A percentile compares a stretch with the other conserved stretches of the same genome.
Evolutionary conservation across 2,113 vertebrate species (phyloP).

Genomic region (Catharus fuscescens): DNA sequence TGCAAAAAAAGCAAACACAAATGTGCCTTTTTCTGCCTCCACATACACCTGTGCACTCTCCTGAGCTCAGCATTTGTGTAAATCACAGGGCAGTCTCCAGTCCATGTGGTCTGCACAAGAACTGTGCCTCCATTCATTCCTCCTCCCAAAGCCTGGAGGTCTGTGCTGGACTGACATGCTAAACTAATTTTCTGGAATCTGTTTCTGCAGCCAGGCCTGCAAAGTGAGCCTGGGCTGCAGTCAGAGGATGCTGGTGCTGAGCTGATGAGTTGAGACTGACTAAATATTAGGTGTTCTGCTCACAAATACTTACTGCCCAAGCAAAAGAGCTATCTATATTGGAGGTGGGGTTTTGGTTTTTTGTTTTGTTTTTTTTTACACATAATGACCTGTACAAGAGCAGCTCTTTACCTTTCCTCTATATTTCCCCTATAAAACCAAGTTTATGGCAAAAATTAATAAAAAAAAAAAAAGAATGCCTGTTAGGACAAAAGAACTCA

Average conservation of each 20-base stretch:
- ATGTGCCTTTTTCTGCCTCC: not conserved
- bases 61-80: not conserved
- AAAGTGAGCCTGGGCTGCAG: not conserved
- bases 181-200: slow-evolving; percentile 57
- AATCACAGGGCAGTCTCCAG: not conserved
- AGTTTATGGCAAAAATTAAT: not conserved
- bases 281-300: not conserved
- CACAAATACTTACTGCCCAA: not conserved
- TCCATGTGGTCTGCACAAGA: slow-evolving; percentile 1
- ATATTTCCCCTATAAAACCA: not conserved
- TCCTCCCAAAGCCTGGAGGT: not conserved
- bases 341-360: not conserved
- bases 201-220: not conserved
- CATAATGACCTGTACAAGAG: fast-evolving
- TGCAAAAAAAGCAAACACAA: not conserved
- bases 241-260: not conserved
- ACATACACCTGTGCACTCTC: slow-evolving; percentile 18
- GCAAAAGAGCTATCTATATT: not conserved
- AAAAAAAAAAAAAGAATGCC: not conserved
- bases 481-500: not conserved
- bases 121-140: slow-evolving; percentile 45
- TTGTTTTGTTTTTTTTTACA: fast-evolving
- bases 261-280: not conserved
- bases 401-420: not conserved
- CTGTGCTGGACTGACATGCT: not conserved